Evolutionary conservation across 2,113 vertebrate species (phyloP).

Genomic region (Parotia lawesii): DNA sequence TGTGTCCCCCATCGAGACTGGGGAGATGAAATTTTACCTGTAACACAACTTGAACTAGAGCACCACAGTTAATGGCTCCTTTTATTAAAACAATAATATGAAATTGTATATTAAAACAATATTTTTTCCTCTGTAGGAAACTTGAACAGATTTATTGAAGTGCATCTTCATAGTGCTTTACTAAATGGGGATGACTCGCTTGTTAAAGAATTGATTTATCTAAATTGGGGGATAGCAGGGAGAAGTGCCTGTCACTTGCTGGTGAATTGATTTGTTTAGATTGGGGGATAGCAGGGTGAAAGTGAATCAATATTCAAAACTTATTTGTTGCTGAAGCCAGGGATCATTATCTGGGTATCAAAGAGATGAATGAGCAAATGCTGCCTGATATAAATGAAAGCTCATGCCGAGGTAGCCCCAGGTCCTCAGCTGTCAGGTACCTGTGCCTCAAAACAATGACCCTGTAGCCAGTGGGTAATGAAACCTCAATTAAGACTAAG

Average conservation of each 20-base stretch:
- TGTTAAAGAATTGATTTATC: background rate
- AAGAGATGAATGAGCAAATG: background rate
- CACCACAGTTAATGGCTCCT: background rate
- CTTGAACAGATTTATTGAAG: background rate
- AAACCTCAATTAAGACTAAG: conserved; percentile 34
- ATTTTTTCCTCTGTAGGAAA: background rate
- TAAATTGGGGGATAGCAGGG: background rate
- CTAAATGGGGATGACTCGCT: background rate
- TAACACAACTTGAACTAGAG: background rate
- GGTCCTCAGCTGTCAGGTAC: background rate
- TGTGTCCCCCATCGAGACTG: rapidly evolving
- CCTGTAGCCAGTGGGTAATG: conserved; percentile 37
- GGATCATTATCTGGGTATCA: background rate
- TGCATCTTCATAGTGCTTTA: background rate
- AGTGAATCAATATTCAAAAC: background rate
- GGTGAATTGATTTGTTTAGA: background rate
- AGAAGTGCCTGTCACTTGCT: background rate
- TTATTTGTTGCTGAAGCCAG: background rate
- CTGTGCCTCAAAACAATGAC: conserved; percentile 39
- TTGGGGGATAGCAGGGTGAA: background rate
- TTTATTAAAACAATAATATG: background rate
- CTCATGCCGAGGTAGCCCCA: background rate
- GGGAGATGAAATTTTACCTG: background rate
- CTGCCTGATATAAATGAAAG: background rate
- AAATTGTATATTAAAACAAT: background rate